A percentile compares a stretch with the other conserved stretches of the same genome.
Evolutionary conservation across 2,113 vertebrate species (phyloP).

Genomic region (Campylomormyrus numenius): DNA sequence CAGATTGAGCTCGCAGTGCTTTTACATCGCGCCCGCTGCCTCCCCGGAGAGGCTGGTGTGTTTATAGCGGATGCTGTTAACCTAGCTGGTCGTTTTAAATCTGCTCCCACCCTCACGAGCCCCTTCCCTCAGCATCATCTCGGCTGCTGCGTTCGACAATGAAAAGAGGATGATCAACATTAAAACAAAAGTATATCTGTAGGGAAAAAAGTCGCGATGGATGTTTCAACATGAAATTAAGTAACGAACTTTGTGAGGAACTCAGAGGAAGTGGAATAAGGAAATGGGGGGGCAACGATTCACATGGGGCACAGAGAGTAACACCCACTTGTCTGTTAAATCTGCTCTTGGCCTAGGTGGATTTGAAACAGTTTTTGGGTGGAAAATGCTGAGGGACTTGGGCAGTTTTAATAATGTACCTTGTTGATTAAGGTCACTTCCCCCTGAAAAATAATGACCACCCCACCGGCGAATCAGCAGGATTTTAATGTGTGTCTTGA

Average conservation of each 20-base stretch:
- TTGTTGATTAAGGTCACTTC: slow-evolving; percentile 14
- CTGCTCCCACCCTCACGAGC: background rate
- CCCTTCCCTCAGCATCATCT: background rate
- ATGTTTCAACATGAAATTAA: background rate
- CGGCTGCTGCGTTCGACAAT: background rate
- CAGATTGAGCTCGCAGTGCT: background rate
- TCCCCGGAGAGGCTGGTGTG: background rate
- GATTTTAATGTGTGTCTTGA: slow-evolving; percentile 23
- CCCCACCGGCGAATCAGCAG: slow-evolving; percentile 12
- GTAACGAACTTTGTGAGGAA: background rate
- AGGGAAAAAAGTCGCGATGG: background rate
- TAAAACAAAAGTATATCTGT: background rate
- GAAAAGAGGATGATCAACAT: background rate
- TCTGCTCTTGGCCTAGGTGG: background rate
- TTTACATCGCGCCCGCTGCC: background rate
- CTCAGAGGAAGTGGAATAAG: background rate
- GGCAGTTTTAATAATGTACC: slow-evolving; percentile 9
- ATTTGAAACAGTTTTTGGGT: background rate
- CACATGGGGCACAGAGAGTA: background rate
- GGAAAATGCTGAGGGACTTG: slow-evolving; percentile 4
- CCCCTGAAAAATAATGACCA: slow-evolving; percentile 28
- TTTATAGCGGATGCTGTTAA: background rate
- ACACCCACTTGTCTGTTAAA: background rate
- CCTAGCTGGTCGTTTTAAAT: background rate
- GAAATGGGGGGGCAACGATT: background rate